Evolutionary conservation across 1,140 invertebrate species (phyloP).

Genomic region (Pseudomyrmex cubaensis): DNA sequence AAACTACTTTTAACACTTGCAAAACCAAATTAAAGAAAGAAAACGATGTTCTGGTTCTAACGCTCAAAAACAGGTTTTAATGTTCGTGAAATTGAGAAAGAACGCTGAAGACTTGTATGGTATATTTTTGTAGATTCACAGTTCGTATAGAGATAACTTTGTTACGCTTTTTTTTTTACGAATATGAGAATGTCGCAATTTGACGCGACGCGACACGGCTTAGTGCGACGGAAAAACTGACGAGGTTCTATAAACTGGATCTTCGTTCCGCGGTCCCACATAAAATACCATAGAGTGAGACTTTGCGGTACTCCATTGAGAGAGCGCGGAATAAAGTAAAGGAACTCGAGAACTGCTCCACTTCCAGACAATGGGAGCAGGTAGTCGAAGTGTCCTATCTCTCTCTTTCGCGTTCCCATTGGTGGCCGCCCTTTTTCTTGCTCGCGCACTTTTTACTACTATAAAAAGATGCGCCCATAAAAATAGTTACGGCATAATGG

Average conservation of each 20-base stretch:
- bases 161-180: not conserved
- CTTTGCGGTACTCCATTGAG: constrained; percentile 75
- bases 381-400: constrained; percentile 61
- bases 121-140: not conserved
- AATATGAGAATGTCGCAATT: constrained; percentile 16
- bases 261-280: constrained; percentile 5
- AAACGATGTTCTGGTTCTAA: too few relatives aligned
- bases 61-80: not conserved
- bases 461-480: constrained; percentile 68
- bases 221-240: constrained; percentile 27
- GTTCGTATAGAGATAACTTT: not conserved
- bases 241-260: constrained; percentile 17
- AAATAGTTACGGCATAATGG: constrained; percentile 76
- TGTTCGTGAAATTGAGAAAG: not conserved
- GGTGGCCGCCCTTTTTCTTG: constrained; percentile 28
- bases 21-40: too few relatives aligned
- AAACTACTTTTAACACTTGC: not conserved
- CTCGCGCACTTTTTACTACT: constrained; percentile 24
- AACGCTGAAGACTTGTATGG: not conserved
- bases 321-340: constrained; percentile 74
- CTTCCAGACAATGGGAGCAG: constrained; percentile 76
- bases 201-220: not conserved
- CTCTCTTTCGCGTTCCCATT: constrained; percentile 26
- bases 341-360: constrained; percentile 77
- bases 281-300: constrained; percentile 65